phyloP scores from a whole-genome alignment of 2,113 vertebrate species.

The Syngnathus scovelli region DNA sequence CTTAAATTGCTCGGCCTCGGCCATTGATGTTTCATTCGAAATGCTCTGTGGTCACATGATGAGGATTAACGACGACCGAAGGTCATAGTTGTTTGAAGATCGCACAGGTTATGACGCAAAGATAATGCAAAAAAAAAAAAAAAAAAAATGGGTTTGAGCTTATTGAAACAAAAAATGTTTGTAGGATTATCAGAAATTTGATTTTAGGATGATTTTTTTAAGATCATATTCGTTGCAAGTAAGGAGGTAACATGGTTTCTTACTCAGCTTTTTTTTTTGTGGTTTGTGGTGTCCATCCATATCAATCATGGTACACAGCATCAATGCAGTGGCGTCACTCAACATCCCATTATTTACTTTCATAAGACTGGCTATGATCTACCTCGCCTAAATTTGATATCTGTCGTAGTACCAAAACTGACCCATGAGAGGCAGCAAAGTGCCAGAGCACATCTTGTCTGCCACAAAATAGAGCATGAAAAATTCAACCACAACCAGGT shows the following conservation, averaged over 20 bases:
- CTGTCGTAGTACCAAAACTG: too few species aligned
- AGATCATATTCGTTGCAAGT: neutral
- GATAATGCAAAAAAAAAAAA: constrained; percentile 34
- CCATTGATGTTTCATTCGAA: constrained; percentile 50
- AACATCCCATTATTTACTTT: neutral
- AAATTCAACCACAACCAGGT: too few species aligned
- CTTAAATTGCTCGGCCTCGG: constrained; percentile 55
- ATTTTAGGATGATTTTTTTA: neutral
- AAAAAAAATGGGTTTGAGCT: constrained; percentile 15
- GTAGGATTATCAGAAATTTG: neutral
- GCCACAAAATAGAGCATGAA: too few species aligned
- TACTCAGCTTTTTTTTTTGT: neutral
- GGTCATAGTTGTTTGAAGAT: constrained; percentile 57
- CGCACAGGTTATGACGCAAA: constrained; percentile 35
- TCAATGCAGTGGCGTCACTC: neutral
- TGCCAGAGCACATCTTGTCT: too few species aligned
- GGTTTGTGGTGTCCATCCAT: neutral
- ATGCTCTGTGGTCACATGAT: constrained; percentile 52
- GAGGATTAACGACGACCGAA: constrained; percentile 46
- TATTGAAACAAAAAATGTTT: neutral
- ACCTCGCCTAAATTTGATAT: too few species aligned
- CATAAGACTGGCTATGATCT: too few species aligned
- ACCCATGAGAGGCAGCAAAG: too few species aligned
- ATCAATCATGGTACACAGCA: neutral
- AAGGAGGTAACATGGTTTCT: neutral